A percentile compares a stretch with the other conserved stretches of the same genome.
Conservation (phyloP, 2,797 vertebrate species). For the Labroides dimidiatus region DNA sequence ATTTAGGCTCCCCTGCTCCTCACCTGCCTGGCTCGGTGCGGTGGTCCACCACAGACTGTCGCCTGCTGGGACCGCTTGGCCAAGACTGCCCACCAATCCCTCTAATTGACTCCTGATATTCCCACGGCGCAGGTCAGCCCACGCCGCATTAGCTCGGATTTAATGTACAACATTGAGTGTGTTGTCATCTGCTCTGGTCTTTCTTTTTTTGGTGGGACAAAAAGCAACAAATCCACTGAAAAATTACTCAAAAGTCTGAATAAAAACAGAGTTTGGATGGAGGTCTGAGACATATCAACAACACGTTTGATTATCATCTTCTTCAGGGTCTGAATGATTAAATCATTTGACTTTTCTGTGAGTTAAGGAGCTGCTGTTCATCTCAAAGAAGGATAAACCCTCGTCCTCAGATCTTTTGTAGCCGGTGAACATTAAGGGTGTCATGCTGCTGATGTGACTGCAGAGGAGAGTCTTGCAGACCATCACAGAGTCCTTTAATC, state of each 20-base stretch:
- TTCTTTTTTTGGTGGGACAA: slow-evolving; percentile 4
- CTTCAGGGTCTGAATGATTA: slow-evolving; percentile 15
- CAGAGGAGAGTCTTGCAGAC: slow-evolving; percentile 52
- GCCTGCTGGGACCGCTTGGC: slow-evolving; percentile 64
- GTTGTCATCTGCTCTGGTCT: slow-evolving; percentile 43
- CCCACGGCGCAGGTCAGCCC: slow-evolving; percentile 75
- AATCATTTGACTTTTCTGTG: slow-evolving; percentile 15
- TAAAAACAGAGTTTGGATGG: neutral
- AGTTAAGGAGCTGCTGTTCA: slow-evolving; percentile 6
- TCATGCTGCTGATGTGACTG: slow-evolving; percentile 54
- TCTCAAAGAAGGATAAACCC: slow-evolving; percentile 48
- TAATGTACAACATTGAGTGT: slow-evolving; percentile 48
- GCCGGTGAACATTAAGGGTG: slow-evolving; percentile 55
- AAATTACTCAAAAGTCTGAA: neutral
- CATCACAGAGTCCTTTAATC: slow-evolving; percentile 70
- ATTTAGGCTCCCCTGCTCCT: slow-evolving; percentile 84
- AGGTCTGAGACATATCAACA: slow-evolving; percentile 29
- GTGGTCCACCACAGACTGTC: slow-evolving; percentile 70
- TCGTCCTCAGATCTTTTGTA: slow-evolving; percentile 34
- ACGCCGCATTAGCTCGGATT: slow-evolving; percentile 67
- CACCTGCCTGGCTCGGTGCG: slow-evolving; percentile 74
- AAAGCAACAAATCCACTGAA: slow-evolving; percentile 5
- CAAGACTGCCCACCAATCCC: slow-evolving; percentile 74
- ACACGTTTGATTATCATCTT: slow-evolving; percentile 16
- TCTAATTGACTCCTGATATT: slow-evolving; percentile 85